These are phyloP conservation scores for Brienomyrus brachyistius DNA, from an alignment of 2,113 vertebrate genomes.

Conservation along the genomic window DNA sequence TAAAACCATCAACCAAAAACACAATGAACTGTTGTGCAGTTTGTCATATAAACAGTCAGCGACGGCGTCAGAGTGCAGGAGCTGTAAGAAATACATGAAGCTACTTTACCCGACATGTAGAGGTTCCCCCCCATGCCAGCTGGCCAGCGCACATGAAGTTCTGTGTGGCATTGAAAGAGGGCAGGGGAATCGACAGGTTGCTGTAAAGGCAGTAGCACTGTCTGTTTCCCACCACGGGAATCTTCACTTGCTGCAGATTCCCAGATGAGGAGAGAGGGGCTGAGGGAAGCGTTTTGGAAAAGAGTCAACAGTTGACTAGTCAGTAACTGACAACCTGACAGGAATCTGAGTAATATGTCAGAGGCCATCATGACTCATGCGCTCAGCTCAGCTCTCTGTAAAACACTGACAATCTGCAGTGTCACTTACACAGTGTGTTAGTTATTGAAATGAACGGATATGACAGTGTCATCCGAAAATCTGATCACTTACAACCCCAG, in stretches of 20 bases:
- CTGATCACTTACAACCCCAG: conserved; percentile 52
- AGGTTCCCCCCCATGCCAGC: conserved; percentile 39
- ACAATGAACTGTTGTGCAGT: accelerated
- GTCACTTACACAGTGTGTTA: too few species aligned
- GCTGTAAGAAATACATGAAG: background rate
- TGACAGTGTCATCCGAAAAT: background rate
- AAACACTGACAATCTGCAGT: background rate
- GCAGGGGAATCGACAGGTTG: background rate
- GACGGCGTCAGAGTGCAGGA: background rate
- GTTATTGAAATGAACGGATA: background rate
- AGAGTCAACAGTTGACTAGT: background rate
- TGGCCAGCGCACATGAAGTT: conserved; percentile 57
- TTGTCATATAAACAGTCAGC: background rate
- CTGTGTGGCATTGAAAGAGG: conserved; percentile 37
- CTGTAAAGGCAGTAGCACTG: conserved; percentile 47
- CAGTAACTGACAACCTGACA: background rate
- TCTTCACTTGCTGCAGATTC: conserved; percentile 47
- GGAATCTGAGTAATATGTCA: background rate
- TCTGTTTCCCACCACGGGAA: conserved; percentile 48
- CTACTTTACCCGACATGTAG: conserved; percentile 31
- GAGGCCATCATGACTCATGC: too few species aligned
- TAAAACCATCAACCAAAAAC: conserved; percentile 29
- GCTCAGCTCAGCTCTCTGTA: too few species aligned
- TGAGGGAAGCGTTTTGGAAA: conserved; percentile 4
- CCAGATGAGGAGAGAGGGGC: background rate